These are phyloP conservation scores for Polyergus mexicanus DNA, from an alignment of 1,140 invertebrate species.

Conservation along the genomic window DNA sequence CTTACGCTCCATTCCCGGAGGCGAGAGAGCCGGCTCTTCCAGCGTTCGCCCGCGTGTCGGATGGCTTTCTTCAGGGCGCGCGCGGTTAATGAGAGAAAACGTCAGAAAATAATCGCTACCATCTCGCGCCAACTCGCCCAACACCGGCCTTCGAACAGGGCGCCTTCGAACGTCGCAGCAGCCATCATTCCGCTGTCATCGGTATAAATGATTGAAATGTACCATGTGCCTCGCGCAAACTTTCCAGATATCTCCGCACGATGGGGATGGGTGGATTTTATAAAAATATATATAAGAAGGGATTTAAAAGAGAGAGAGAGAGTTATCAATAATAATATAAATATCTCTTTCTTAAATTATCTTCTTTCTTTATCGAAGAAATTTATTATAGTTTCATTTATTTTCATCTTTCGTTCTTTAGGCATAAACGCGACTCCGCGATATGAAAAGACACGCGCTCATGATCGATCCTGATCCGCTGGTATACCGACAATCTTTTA, in stretches of 20 bases:
- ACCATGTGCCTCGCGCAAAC: not conserved
- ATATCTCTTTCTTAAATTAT: not conserved
- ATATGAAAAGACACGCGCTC: conserved; percentile 32
- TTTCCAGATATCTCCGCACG: not conserved
- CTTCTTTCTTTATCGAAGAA: not conserved
- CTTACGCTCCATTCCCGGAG: conserved; percentile 69
- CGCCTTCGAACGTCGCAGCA: conserved; percentile 31
- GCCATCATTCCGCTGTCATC: conserved; percentile 25
- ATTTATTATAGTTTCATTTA: not conserved
- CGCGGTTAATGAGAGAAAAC: conserved; percentile 75
- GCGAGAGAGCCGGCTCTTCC: conserved; percentile 42
- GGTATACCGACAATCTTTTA: conserved; percentile 54
- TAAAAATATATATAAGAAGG: not conserved
- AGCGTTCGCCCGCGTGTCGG: conserved; percentile 20
- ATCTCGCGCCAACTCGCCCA: conserved; percentile 41
- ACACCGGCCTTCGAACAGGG: conserved; percentile 27
- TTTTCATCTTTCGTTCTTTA: not conserved
- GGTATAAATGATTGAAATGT: conserved; percentile 62
- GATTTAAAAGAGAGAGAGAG: not conserved
- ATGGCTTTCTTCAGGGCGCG: conserved; percentile 50
- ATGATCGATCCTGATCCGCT: conserved; percentile 37
- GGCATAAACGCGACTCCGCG: not conserved
- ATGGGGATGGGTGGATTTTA: not conserved
- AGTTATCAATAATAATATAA: not conserved
- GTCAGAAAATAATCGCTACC: conserved; percentile 71